Evolutionary conservation across 1,140 invertebrate species (phyloP), one percentile per base, ranked within the genome.

Genomic region (Brachionus koreanus): DNA sequence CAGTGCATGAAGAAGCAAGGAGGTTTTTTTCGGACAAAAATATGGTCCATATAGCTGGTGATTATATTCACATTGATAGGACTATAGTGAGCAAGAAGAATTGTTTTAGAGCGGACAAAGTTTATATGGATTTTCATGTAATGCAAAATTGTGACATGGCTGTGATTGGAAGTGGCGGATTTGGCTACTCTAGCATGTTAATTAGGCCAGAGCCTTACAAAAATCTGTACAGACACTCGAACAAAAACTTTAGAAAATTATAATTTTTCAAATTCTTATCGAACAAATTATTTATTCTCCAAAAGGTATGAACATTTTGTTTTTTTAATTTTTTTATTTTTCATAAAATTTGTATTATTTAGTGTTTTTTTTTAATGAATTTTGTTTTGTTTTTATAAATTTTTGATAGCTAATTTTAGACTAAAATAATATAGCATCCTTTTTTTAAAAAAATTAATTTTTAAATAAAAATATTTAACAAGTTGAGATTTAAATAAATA

Each of bases 61-160:
- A 63, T 13, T 63, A 63, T 63, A 63, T 63, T 63, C 57, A 63
- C 57, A 29, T 63, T 1, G 57, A 63, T 63, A 63, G 57, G 23
- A 63, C 23, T 63, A 10, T 2, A 10, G 13, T 63, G 7, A 63
- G 7, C 2, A 63, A 63, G 29, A 63, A 63, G 29, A 19, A 63
- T 0, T 63, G 57, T 63, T 63, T 33, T 63, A 63, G 6, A 25
- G 57, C 57, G 57, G 29, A 63, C 7, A 63, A 63, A 63, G 57
- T 63, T 29, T 63, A 63, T 12, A 10, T 63, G 29, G 57, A 63
- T 25, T 63, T 63, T 63, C 57, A 63, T 63, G 57, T 29, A 9
- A 63, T 63, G 57, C 57, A 63, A 63, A 29, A 63, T 63, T 63
- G 57, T 63, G 57, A 63, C 29, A 63, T 63, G 57, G 57, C 57